Base-by-base conservation (phyloP, 2,113 vertebrate genomes). In the Physeter macrocephalus region DNA sequence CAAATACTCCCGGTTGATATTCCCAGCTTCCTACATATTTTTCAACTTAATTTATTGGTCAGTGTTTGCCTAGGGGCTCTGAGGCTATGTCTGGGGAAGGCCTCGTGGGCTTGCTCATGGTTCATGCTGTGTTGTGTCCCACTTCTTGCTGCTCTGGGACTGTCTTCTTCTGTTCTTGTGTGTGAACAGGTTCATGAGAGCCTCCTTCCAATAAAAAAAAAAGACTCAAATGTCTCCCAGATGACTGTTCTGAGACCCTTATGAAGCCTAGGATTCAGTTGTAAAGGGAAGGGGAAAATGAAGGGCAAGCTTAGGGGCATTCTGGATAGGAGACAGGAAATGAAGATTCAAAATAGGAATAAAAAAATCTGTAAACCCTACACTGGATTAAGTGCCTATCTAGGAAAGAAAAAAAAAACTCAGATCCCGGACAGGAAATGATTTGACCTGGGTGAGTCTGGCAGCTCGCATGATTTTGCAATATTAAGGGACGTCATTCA, bases 1-100 rank as follows among this genome's bases (percentile, higher is more conserved):
- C 98, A 99, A 99, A 82, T 99, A 99, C 97, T 99, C 99, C 84
- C 99, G 99, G 97, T 94, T 99, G 98, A 99, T 99, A 98, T 99
- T 99, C 94, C 99, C 99, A 54, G 99, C 99, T 46, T 98, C 99
- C 34, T 99, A 99, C 94, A 99, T 99, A 98, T 98, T 99, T 98
- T 99, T 99, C 97, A 99, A 99, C 98, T 98, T 99, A 93, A 99
- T 99, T 98, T 99, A 99, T 97, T 99, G 99, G 99, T 99, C 99
- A 92, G 99, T 99, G 62, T 99, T 99, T 98, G 99, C 99, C 98
- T 99, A 99, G 96, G 92, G 34, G 21, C 67, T 86, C 69, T 25
- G 9, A 83, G 57, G 67, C 80, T 82, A 14, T 88, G 77, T 64
- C 86, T 92, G 61, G 92, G 14, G 88, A 69, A 94, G 64, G 17